Evolutionary conservation across 1,140 invertebrate genomes (phyloP), one percentile per base, ranked within the genome.

Genomic region (Tribolium madens): DNA sequence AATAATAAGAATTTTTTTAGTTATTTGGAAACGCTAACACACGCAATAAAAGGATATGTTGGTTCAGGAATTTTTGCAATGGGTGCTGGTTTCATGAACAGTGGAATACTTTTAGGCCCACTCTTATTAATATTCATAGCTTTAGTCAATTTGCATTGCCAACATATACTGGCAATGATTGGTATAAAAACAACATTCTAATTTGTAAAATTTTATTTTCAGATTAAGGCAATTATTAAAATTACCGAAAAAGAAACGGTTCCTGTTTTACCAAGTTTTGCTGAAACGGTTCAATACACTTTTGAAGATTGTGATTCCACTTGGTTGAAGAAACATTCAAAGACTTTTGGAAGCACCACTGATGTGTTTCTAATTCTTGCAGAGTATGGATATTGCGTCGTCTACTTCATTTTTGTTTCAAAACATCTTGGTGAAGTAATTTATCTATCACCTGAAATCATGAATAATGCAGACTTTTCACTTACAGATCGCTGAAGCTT

Each of bases 331-430:
- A 87, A 86, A 14, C 89, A 91, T 81, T 90, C 93, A 0, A 81
- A 85, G 18, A 80, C 86, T 7, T 92, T 92, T 88, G 88, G 89
- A 89, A 89, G 81, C 87, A 88, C 18, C 83, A 93, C 76, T 91
- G 93, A 95, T 85, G 73, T 91, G 6, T 95, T 96, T 86, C 89
- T 98, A 36, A 94, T 95, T 83, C 87, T 97, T 60, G 97, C 96
- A 31, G 96, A 98, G 88, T 87, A 98, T 78, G 96, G 97, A 79
- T 98, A 98, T 87, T 98, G 96, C 86, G 97, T 95, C 87, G 94
- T 98, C 13, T 98, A 98, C 87, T 94, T 97, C 82, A 93, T 98
- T 26, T 98, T 98, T 87, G 93, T 98, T 79, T 92, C 95, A 15
- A 91, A 91, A 47, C 97, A 94, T 85, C 84, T 95, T 76, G 88